Base-by-base conservation (phyloP, 2,113 vertebrate genomes). In the Ceyx cyanopectus region DNA sequence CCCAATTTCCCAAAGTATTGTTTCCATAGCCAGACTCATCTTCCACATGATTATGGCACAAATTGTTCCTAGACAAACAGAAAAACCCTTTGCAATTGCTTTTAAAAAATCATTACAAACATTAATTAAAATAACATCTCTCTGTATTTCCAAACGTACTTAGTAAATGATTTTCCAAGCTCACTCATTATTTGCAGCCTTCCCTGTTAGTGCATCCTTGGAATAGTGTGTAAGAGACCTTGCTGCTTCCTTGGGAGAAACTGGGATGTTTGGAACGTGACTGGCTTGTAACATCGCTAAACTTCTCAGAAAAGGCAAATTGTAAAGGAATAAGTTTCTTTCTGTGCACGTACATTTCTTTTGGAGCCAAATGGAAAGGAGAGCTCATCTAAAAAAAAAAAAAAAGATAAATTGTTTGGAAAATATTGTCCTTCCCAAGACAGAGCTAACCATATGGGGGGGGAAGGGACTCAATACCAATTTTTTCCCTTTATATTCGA, bases 281-380 rank as follows among this genome's bases (percentile, higher is more conserved):
- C n/a, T 81, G 87, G 79, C 48, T 70, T 56, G 34, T 78, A 91
- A 77, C 27, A 2, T 87, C 91, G 83, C 90, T 91, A 63, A 94
- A 73, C 75, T 91, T 91, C 93, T 75, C 87, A 80, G 81, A 89
- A 87, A 92, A 96, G 68, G 51, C 87, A 91, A 83, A 90, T 10
- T 60, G 72, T 73, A 70, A 91, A 91, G 83, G 76, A 83, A 68
- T 81, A 81, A 83, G 24, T 21, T 66, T 56, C 75, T 77, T 85
- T 94, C 88, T 90, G 65, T 50, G 87, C 88, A 92, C 1, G 7
- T 65, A 93, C 76, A 30, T 80, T 94, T 78, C 48, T 73, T 90
- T 86, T 29, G 40, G 80, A 92, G 92, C 94, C 93, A 96, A 91
- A 83, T 74, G 85, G 82, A 93, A 93, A 95, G 90, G 82, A 95